Base-by-base conservation (phyloP, 1,140 invertebrate genomes). In the Drosophila murphyi region DNA sequence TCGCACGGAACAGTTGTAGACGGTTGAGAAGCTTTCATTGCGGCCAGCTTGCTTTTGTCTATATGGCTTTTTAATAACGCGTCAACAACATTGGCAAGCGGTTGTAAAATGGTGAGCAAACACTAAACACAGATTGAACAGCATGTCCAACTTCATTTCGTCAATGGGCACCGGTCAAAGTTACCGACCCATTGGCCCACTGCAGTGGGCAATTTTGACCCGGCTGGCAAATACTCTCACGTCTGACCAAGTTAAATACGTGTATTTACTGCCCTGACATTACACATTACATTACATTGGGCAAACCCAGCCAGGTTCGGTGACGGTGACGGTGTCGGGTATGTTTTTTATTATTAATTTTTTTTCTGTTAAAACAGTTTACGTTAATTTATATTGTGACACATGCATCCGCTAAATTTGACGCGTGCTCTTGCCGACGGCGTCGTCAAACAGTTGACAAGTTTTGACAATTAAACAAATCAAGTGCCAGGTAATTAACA, bases 371-470 rank as follows among this genome's bases (percentile, higher is more conserved):
- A 88, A 88, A 89, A 89, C 85, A 88, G 85, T 88, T 89, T 80
- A 89, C 85, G 85, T 85, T 88, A 88, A 88, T 88, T 88, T 76
- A 75, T 78, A 80, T 88, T 87, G 80, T 88, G 86, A 88, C 80
- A 88, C 65, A 80, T 78, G 45, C 62, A 78, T 75, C 50, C 74
- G 73, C 71, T 65, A 62, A 20, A 61, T 79, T 73, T 67, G 76
- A 76, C 64, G 83, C 78, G 78, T 82, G 79, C 73, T 63, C 56
- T 47, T 29, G 29, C 47, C 48, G 52, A 34, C 10, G 12, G 31
- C n/a, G 37, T 64, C 67, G 39, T 62, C 65, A 80, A 89, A 89
- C 77, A 70, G 71, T 80, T 89, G 79, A 83, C 83, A 80, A 79
- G 73, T 72, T 87, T 87, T 73, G 68, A 81, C 85, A 89, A 88